phyloP scores from a whole-genome alignment of 2,797 vertebrate genomes.

The Dendrocincla fuliginosa region DNA sequence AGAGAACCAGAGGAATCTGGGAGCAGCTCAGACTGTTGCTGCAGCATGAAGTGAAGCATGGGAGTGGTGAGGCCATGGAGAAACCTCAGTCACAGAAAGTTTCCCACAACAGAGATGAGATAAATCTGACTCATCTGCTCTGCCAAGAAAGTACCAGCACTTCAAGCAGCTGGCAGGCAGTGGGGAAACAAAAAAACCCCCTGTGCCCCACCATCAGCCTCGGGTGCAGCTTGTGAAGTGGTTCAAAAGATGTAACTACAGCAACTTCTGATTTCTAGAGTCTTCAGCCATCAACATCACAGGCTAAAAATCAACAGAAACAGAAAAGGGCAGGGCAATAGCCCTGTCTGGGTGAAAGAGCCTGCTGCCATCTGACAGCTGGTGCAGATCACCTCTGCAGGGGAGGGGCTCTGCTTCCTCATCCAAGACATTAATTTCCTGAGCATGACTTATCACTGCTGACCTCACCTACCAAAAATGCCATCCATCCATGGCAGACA shows the following conservation, averaged over 20 bases:
- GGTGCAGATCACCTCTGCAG: neutral
- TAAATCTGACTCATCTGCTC: neutral
- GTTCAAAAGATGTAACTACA: neutral
- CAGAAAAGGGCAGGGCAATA: neutral
- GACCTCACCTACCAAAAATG: conserved; percentile 20
- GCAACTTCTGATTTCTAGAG: neutral
- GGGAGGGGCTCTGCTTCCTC: neutral
- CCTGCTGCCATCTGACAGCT: neutral
- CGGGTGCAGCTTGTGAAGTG: neutral
- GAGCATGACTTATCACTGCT: neutral
- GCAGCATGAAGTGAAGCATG: fast-evolving
- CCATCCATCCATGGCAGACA: neutral
- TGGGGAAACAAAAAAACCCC: neutral
- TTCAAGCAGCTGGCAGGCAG: neutral
- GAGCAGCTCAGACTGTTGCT: neutral
- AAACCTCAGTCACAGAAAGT: neutral
- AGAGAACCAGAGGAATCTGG: neutral
- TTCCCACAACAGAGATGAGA: neutral
- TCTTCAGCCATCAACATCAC: neutral
- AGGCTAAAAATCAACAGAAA: neutral
- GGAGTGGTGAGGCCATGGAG: neutral
- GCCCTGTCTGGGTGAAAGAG: neutral
- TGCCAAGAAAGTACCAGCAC: neutral
- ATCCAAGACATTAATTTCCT: neutral
- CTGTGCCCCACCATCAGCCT: fast-evolving